Conservation (phyloP, 1,140 invertebrate species). For the Trissolcus basalis region DNA sequence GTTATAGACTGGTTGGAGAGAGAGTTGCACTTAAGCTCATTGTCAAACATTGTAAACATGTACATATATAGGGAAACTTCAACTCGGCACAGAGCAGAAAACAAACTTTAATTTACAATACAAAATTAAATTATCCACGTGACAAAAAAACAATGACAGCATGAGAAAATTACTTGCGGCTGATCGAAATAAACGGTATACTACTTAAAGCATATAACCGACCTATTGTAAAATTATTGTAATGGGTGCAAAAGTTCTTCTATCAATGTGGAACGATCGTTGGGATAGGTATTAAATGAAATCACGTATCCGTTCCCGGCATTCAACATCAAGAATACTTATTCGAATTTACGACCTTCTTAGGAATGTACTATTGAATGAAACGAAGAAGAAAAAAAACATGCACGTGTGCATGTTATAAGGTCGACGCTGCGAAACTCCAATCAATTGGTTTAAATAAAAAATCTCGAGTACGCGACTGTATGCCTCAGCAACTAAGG, state of each 20-base stretch:
- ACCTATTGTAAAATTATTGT: constrained; percentile 54
- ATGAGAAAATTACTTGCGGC: constrained; percentile 15
- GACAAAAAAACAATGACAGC: constrained; percentile 16
- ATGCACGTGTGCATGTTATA: neutral
- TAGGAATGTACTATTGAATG: constrained; percentile 35
- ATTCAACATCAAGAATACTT: constrained; percentile 64
- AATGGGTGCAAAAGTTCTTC: constrained; percentile 37
- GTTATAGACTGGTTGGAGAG: too few species aligned
- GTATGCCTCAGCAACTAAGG: too few species aligned
- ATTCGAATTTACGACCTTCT: constrained; percentile 51
- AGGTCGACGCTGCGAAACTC: constrained; percentile 43
- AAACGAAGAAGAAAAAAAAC: constrained; percentile 22
- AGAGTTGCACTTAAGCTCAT: neutral
- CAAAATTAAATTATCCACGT: constrained; percentile 5
- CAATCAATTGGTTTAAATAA: constrained; percentile 65
- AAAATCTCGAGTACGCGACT: too few species aligned
- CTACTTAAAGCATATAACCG: neutral
- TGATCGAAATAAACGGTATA: constrained; percentile 22
- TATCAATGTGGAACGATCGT: constrained; percentile 65
- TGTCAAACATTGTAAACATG: constrained; percentile 10
- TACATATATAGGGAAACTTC: neutral
- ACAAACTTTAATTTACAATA: constrained; percentile 36
- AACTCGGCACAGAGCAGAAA: constrained; percentile 17
- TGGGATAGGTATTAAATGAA: constrained; percentile 74
- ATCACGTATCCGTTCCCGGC: constrained; percentile 68